Conservation (phyloP, 2,797 vertebrate genomes). For the Phaenicophaeus curvirostris region DNA sequence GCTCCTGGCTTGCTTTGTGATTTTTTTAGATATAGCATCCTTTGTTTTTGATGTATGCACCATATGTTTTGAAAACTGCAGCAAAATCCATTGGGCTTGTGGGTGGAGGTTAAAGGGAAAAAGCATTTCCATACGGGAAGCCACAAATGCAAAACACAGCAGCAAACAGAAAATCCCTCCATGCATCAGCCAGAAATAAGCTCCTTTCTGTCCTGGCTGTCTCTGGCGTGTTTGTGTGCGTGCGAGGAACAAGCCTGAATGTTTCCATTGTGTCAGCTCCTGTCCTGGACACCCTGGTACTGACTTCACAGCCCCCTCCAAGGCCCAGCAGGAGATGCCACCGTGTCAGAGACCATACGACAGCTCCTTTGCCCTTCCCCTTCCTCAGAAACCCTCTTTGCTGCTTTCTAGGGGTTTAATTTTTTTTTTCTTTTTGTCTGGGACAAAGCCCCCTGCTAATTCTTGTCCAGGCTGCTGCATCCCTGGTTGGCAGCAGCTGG, state of each 20-base stretch:
- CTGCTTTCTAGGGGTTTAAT: background rate
- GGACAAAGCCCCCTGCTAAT: background rate
- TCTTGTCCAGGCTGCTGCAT: fast-evolving
- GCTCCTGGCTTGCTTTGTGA: conserved; percentile 51
- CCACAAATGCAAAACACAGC: conserved; percentile 15
- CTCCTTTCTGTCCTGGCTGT: conserved; percentile 41
- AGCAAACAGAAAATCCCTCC: conserved; percentile 49
- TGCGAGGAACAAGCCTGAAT: background rate
- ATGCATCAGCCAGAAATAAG: conserved; percentile 14
- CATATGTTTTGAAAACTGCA: conserved; percentile 51
- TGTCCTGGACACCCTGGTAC: conserved; percentile 1
- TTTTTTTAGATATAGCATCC: conserved; percentile 56
- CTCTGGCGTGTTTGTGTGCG: background rate
- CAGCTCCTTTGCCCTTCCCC: background rate
- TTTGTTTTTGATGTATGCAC: conserved; percentile 35
- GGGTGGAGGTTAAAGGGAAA: conserved; percentile 41
- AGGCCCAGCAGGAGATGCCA: background rate
- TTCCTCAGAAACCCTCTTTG: background rate
- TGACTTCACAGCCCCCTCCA: background rate
- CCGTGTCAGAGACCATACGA: background rate
- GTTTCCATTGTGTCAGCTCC: conserved; percentile 54
- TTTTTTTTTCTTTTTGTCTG: background rate
- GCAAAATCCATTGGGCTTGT: background rate
- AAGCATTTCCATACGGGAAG: conserved; percentile 51
- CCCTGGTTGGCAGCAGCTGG: background rate